These are phyloP conservation scores for Drosophila arawakana DNA, from an alignment of 1,140 invertebrate species.

Conservation along the genomic window DNA sequence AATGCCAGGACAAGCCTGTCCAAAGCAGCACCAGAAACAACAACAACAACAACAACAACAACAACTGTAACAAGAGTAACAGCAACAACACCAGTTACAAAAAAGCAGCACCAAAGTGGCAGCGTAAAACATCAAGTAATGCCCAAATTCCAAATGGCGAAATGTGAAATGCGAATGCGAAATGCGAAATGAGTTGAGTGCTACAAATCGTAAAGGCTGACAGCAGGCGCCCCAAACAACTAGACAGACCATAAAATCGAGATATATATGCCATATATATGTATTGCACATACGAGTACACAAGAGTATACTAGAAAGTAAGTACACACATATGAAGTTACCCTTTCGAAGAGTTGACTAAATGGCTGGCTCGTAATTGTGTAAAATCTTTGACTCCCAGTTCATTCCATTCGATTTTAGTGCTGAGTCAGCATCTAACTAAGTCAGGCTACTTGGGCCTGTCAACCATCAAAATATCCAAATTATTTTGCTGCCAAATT, in stretches of 20 bases:
- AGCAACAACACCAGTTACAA: not conserved
- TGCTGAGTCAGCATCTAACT: slow-evolving; percentile 44
- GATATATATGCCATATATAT: slow-evolving; percentile 19
- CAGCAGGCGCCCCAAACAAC: slow-evolving; percentile 51
- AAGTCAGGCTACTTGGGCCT: not conserved
- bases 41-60: not conserved
- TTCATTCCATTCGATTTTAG: slow-evolving; percentile 27
- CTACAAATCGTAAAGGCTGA: slow-evolving; percentile 76
- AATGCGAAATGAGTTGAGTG: slow-evolving; percentile 81
- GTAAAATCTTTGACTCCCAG: slow-evolving; percentile 34
- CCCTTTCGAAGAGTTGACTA: slow-evolving; percentile 23
- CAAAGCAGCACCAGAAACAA: slow-evolving; percentile 42
- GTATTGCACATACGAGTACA: not conserved
- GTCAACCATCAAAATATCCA: slow-evolving; percentile 71
- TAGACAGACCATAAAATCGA: slow-evolving; percentile 65
- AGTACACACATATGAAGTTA: slow-evolving; percentile 34
- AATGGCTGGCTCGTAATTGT: slow-evolving; percentile 39
- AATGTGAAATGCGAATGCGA: slow-evolving; percentile 65
- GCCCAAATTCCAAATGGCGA: slow-evolving; percentile 52
- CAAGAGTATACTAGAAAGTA: not conserved
- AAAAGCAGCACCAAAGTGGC: slow-evolving; percentile 56
- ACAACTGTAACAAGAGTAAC: not conserved
- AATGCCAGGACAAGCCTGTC: slow-evolving; percentile 59
- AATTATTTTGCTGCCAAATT: slow-evolving; percentile 80
- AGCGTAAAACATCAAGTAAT: slow-evolving; percentile 80